Conservation (phyloP, 2,797 vertebrate species). For the Gadopsis marmoratus region DNA sequence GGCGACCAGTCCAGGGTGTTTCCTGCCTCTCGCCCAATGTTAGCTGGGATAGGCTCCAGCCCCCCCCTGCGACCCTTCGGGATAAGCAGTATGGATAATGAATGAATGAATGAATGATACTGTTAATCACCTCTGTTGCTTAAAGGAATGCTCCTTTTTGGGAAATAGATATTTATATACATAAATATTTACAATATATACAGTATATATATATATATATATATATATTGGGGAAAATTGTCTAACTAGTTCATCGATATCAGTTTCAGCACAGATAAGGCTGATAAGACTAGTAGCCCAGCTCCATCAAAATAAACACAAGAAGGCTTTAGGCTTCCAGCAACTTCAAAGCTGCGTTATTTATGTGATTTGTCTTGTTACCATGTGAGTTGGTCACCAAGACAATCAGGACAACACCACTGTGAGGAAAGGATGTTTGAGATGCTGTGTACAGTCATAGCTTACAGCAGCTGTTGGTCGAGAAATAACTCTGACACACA, state of each 20-base stretch:
- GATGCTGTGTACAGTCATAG: slow-evolving; percentile 4
- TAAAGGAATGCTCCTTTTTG: too few species aligned
- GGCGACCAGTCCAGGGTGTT: too few species aligned
- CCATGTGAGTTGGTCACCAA: not conserved
- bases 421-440: slow-evolving; percentile 14
- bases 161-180: not conserved
- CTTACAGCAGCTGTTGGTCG: slow-evolving; percentile 36
- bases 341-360: slow-evolving; percentile 1
- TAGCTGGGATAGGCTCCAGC: too few species aligned
- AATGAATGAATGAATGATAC: too few species aligned
- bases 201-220: not conserved
- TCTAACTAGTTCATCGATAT: not conserved
- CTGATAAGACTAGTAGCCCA: not conserved
- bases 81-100: too few species aligned
- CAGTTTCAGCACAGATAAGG: not conserved
- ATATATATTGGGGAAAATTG: not conserved
- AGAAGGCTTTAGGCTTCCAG: not conserved
- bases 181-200: not conserved
- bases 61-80: too few species aligned
- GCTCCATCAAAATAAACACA: not conserved
- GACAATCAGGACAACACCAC: slow-evolving; percentile 5
- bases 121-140: not conserved
- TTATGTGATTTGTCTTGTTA: slow-evolving; percentile 9
- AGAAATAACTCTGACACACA: slow-evolving; percentile 33
- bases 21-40: too few species aligned